Conservation (phyloP, 1,140 invertebrate species). For the Tetramorium simillimum region DNA sequence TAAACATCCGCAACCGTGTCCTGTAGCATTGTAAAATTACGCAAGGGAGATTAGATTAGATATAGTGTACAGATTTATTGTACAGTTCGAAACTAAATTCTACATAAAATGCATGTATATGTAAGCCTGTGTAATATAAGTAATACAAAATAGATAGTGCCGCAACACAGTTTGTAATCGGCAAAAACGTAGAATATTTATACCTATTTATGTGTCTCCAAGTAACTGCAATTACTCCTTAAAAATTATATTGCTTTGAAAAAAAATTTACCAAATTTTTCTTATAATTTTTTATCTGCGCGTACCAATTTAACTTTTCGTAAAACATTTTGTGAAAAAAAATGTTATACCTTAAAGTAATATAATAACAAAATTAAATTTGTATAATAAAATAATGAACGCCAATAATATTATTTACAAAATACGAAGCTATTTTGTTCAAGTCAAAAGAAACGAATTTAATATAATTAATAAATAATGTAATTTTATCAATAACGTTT, state of each 20-base stretch:
- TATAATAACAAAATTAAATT: background rate
- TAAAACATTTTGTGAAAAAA: background rate
- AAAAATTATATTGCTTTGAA: background rate
- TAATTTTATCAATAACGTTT: background rate
- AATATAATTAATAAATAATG: background rate
- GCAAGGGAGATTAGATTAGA: constrained; percentile 34
- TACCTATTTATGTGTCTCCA: background rate
- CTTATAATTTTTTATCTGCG: background rate
- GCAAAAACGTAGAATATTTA: background rate
- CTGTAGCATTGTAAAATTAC: constrained; percentile 23
- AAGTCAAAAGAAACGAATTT: background rate
- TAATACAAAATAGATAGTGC: background rate
- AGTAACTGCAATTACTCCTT: background rate
- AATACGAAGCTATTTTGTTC: background rate
- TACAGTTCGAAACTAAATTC: constrained; percentile 25
- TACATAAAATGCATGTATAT: background rate
- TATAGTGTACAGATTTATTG: constrained; percentile 21
- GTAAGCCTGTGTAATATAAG: background rate
- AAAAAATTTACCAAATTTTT: background rate
- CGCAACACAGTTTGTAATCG: background rate
- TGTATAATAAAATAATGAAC: background rate
- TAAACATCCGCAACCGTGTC: constrained; percentile 19
- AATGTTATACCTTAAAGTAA: background rate
- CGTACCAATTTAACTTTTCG: background rate
- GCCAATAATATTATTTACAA: background rate